Conservation (phyloP, 2,113 vertebrate genomes). For the Channa argus region DNA sequence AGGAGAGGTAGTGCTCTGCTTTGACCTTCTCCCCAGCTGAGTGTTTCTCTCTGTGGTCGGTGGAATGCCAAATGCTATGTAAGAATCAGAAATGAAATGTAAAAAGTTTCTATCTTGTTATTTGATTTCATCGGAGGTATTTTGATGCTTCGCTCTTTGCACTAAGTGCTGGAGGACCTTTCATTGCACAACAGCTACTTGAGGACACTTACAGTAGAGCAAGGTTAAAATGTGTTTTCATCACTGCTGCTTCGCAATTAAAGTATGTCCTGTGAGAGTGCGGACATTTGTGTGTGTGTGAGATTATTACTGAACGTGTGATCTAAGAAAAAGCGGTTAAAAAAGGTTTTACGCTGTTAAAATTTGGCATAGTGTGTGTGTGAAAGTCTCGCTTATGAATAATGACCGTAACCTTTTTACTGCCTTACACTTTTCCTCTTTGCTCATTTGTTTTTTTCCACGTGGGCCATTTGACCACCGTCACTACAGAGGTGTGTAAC, state of each 20-base stretch:
- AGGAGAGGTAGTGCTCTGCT: too few relatives aligned
- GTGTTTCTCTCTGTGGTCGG: too few relatives aligned
- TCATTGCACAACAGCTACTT: neutral
- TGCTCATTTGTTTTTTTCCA: neutral
- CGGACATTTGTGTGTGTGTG: neutral
- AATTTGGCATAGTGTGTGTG: neutral
- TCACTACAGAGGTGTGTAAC: slow-evolving; percentile 90
- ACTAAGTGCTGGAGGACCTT: too few relatives aligned
- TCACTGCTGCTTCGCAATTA: neutral
- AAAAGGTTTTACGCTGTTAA: neutral
- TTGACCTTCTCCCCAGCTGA: too few relatives aligned
- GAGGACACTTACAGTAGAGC: neutral
- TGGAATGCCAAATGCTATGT: neutral
- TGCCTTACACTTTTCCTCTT: neutral
- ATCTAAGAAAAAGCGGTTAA: too few relatives aligned
- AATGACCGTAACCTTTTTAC: neutral
- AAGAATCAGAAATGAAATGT: neutral
- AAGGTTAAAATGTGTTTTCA: neutral
- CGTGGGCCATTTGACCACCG: slow-evolving; percentile 11
- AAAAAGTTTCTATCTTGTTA: too few relatives aligned
- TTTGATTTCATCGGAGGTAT: too few relatives aligned
- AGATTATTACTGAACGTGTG: neutral
- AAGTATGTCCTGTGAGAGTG: neutral
- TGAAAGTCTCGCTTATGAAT: neutral
- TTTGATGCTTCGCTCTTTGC: neutral